These are phyloP conservation scores for Sebastes iracundus DNA, from an alignment of 2,797 vertebrate species.

Conservation along the genomic window DNA sequence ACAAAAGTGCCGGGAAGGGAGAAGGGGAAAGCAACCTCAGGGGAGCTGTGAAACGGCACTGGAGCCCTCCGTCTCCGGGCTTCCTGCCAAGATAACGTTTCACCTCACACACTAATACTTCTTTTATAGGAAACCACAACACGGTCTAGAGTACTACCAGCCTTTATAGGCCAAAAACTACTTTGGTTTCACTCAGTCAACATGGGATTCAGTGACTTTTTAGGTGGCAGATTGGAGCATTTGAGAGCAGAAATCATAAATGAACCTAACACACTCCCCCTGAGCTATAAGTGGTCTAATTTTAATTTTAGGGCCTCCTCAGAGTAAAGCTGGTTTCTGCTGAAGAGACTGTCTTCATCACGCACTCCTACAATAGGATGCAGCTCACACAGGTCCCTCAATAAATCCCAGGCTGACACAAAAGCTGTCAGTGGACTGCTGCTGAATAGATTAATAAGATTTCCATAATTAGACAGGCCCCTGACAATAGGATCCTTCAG, in stretches of 20 bases:
- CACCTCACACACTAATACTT: constrained; percentile 64
- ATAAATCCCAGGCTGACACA: constrained; percentile 85
- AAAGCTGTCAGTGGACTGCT: constrained; percentile 85
- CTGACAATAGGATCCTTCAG: constrained; percentile 94
- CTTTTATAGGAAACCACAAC: constrained; percentile 71
- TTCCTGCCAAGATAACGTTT: constrained; percentile 79
- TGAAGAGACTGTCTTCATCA: constrained; percentile 72
- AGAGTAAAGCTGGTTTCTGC: constrained; percentile 52
- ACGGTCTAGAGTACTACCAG: constrained; percentile 32
- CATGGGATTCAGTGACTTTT: constrained; percentile 34
- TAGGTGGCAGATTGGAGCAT: constrained; percentile 18
- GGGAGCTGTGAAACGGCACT: constrained; percentile 80
- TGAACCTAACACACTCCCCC: constrained; percentile 31
- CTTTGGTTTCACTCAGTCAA: constrained; percentile 51
- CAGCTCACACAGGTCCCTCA: constrained; percentile 82
- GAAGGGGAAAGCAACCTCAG: constrained; percentile 70
- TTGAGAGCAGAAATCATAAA: constrained; percentile 29
- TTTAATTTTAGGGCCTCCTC: constrained; percentile 54
- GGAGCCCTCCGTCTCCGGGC: constrained; percentile 67
- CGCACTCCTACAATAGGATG: constrained; percentile 71
- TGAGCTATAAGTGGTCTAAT: constrained; percentile 38
- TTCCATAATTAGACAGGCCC: constrained; percentile 93
- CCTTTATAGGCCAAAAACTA: constrained; percentile 33
- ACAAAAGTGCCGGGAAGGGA: constrained; percentile 79
- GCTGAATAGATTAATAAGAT: constrained; percentile 99